These are phyloP conservation scores for Diadema setosum DNA, from an alignment of 35 echinoderm and acorn worm genomes.

Conservation along the genomic window DNA sequence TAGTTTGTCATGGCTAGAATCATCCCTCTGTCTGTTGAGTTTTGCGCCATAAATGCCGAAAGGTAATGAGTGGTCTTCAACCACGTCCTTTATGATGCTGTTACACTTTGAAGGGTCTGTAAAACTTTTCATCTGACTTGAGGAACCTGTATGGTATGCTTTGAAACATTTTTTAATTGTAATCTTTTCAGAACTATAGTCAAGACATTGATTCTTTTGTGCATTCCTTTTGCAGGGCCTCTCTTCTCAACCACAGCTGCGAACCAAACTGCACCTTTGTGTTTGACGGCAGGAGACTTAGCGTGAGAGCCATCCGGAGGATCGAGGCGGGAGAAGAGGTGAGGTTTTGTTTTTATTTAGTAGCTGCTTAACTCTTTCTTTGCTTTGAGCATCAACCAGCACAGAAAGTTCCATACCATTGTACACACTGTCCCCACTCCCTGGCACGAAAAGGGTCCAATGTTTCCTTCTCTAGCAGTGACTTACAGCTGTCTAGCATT, in stretches of 20 bases:
- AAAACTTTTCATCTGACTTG: not conserved
- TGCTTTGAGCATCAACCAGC: too few relatives aligned
- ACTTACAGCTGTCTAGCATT: too few relatives aligned
- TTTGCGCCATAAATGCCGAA: not conserved
- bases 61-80: not conserved
- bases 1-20: too few relatives aligned
- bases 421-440: too few relatives aligned
- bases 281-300: not conserved
- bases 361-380: too few relatives aligned
- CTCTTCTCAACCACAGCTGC: conserved; percentile 11
- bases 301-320: not conserved
- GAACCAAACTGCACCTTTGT: conserved; percentile 15
- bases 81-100: not conserved
- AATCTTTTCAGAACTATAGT: not conserved
- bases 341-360: too few relatives aligned
- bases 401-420: too few relatives aligned
- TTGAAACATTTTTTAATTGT: not conserved
- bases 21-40: too few relatives aligned
- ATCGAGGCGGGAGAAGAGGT: conserved; percentile 3
- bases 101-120: not conserved
- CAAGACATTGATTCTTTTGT: not conserved
- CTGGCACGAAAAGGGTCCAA: too few relatives aligned
- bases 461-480: too few relatives aligned
- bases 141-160: too few relatives aligned
- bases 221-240: not conserved